Evolutionary conservation across 2,797 vertebrate genomes (phyloP), one percentile per base, ranked within the genome.

Genomic region (Moxostoma hubbsi): DNA sequence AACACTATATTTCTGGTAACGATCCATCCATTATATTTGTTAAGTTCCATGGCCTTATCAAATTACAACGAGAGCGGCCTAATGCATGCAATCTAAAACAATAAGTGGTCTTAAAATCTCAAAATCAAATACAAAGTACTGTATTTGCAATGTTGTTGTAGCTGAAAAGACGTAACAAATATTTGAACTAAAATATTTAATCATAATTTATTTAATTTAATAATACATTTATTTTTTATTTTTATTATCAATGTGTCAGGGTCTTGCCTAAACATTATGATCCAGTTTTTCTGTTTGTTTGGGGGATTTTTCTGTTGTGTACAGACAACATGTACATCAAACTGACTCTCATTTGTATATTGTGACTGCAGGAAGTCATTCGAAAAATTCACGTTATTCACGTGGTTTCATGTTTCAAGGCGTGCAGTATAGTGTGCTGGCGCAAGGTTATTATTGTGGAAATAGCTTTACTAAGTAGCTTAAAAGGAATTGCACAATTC

Each of bases 401-500:
- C 69, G 58, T 64, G 75, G 63, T 61, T 68, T 36, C 36, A 36
- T 0, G 36, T 36, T 36, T 73, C 45, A 62, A 78, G 74, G 65
- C 69, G 72, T 65, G 77, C 66, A 16, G 45, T 77, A 61, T 71
- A 78, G 46, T 36, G 51, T 63, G 46, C n/a, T 9, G 18, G 73
- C 58, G 73, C 63, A 66, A 51, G 54, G 47, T 68, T 79, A 66
- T 77, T 83, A 84, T 85, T 54, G 79, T 83, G 78, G 72, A 83
- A 81, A 77, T 73, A 72, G 62, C 70, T 57, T 71, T 81, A 36
- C 72, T 16, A 82, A 73, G 79, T 75, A 75, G 68, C 65, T 18
- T 76, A 79, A 68, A 72, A 16, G 61, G 78, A 77, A 77, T 85
- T 88, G 82, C 76, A 63, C 84, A 88, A 86, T 58, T 16, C 24